A percentile compares a stretch with the other conserved stretches of the same genome.
Evolutionary conservation across 2,797 vertebrate genomes (phyloP).

Genomic region (Phoeniculus purpureus): DNA sequence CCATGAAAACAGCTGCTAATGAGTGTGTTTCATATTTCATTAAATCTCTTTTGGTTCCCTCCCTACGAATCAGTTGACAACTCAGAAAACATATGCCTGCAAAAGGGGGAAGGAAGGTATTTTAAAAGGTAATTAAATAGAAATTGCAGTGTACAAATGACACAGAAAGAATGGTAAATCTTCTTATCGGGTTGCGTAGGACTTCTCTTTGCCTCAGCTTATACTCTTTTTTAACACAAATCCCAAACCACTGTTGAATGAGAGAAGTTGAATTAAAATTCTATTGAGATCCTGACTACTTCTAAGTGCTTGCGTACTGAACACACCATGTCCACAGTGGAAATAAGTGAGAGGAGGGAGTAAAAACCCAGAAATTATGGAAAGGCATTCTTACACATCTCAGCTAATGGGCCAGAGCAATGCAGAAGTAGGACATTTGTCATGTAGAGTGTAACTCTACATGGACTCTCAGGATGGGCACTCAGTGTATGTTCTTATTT

Average conservation of each 20-base stretch:
- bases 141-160: not conserved
- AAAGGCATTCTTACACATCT: not conserved
- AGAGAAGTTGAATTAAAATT: not conserved
- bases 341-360: not conserved
- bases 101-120: constrained; percentile 12
- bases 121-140: constrained; percentile 32
- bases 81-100: constrained; percentile 40
- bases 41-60: constrained; percentile 68
- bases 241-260: not conserved
- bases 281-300: not conserved
- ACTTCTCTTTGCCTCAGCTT: not conserved
- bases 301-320: not conserved
- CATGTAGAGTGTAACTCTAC: not conserved
- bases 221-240: not conserved
- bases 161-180: not conserved
- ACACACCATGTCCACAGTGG: not conserved
- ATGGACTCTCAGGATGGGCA: not conserved
- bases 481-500: not conserved
- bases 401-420: not conserved
- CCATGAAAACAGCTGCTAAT: constrained; percentile 73
- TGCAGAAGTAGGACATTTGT: not conserved
- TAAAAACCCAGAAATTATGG: not conserved
- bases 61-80: constrained; percentile 58
- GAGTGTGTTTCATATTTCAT: constrained; percentile 65
- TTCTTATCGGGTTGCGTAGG: not conserved